Evolutionary conservation across 1,140 invertebrate genomes (phyloP).

Genomic region (Acromyrmex echinatior): DNA sequence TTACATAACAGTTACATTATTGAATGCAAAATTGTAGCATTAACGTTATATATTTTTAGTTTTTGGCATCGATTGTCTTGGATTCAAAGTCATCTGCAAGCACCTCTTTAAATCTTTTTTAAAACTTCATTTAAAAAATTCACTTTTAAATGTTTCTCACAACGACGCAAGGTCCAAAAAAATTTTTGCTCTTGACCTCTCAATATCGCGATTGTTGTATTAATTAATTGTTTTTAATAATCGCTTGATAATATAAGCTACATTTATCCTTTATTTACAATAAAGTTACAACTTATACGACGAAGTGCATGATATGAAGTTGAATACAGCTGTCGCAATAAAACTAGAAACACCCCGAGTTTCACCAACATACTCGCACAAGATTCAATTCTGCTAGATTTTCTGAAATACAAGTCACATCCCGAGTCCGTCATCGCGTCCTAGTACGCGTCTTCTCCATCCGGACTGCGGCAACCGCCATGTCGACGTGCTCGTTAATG

Average conservation of each 20-base stretch:
- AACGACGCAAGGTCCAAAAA: no score
- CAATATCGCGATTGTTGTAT: neutral
- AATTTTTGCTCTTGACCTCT: neutral
- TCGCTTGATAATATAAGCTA: neutral
- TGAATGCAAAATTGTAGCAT: no score
- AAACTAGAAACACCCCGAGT: no score
- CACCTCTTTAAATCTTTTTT: no score
- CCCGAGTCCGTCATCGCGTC: neutral
- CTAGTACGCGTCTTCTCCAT: neutral
- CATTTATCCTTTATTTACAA: neutral
- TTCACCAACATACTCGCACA: neutral
- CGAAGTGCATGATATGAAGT: neutral
- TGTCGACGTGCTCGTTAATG: slow-evolving; percentile 77
- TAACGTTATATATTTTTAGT: no score
- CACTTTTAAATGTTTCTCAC: no score
- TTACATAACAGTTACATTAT: no score
- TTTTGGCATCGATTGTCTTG: no score
- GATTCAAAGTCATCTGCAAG: no score
- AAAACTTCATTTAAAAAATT: no score
- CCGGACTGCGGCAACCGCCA: slow-evolving; percentile 49
- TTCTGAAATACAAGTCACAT: neutral
- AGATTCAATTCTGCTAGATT: neutral
- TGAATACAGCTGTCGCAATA: neutral
- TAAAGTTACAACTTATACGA: neutral
- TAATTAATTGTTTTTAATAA: neutral